phyloP scores from a whole-genome alignment of 2,797 vertebrate species.

The Chromis chromis region DNA sequence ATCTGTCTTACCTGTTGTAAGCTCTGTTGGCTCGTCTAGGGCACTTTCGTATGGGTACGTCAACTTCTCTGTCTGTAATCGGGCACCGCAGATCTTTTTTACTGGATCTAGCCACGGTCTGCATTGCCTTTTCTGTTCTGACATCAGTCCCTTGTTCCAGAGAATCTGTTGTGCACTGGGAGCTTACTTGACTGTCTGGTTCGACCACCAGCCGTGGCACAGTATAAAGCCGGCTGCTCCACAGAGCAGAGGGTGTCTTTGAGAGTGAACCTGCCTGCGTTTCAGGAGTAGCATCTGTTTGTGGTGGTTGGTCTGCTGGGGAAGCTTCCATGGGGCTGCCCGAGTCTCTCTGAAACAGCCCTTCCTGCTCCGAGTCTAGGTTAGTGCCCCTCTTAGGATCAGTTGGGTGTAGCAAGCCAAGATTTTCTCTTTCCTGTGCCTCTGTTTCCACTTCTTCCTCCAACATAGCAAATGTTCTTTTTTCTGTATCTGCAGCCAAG shows the following conservation, averaged over 20 bases:
- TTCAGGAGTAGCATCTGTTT: conserved; percentile 21
- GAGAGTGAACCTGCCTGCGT: conserved; percentile 10
- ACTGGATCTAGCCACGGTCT: neutral
- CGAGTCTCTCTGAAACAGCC: conserved; percentile 37
- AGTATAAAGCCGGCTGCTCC: conserved; percentile 36
- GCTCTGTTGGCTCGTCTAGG: neutral
- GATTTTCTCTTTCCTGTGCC: conserved; percentile 11
- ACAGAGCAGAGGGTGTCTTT: neutral
- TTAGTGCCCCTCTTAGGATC: neutral
- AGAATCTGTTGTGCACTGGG: conserved; percentile 13
- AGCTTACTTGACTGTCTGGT: conserved; percentile 77
- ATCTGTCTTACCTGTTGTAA: conserved; percentile 25
- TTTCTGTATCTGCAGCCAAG: conserved; percentile 41
- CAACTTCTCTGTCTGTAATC: neutral
- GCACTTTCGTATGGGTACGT: conserved; percentile 14
- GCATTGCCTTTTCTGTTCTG: conserved; percentile 5
- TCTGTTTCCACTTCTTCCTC: conserved; percentile 72
- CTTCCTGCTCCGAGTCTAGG: conserved; percentile 15
- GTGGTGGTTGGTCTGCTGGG: conserved; percentile 53
- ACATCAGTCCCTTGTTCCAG: conserved; percentile 31
- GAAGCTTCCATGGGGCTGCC: conserved; percentile 71
- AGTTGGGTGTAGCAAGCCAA: conserved; percentile 28
- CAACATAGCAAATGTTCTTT: conserved; percentile 67
- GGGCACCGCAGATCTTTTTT: conserved; percentile 14
- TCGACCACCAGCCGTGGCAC: conserved; percentile 78